Conservation (phyloP, 2,888 invertebrate genomes). For the Iselma pallidipennis region DNA sequence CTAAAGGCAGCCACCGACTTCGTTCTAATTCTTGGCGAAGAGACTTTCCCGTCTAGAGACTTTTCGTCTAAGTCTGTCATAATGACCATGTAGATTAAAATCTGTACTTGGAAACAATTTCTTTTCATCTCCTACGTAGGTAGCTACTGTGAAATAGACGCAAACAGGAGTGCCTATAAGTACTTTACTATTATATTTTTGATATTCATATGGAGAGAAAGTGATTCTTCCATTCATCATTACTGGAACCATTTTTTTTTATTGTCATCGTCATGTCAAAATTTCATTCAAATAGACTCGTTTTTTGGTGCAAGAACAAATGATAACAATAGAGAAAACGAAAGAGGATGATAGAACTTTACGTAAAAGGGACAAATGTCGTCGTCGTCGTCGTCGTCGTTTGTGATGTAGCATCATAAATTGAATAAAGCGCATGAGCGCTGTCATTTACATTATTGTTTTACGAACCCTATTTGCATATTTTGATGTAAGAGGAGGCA, state of each 20-base stretch:
- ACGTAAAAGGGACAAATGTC: constrained; percentile 21
- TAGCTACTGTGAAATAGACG: no score
- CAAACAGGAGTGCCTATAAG: no score
- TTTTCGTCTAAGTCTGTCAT: no score
- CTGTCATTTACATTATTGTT: constrained; percentile 23
- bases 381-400: no score
- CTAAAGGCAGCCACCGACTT: no score
- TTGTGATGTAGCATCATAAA: constrained; percentile 22
- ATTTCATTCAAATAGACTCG: neutral
- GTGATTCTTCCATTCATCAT: neutral
- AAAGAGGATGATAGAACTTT: constrained; percentile 18
- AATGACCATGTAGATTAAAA: neutral
- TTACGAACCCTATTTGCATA: constrained; percentile 6
- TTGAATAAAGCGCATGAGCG: constrained; percentile 19
- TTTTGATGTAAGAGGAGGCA: no score
- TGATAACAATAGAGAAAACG: constrained; percentile 19
- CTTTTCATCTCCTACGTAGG: no score
- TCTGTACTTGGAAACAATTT: neutral
- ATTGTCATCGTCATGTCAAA: neutral
- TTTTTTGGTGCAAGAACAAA: constrained; percentile 18
- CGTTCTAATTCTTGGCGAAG: no score
- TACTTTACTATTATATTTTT: no score
- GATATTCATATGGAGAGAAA: no score
- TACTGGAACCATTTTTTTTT: neutral
- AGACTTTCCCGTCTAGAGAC: no score